phyloP scores from a whole-genome alignment of 2,113 vertebrate genomes.

The Oryzias celebensis region DNA sequence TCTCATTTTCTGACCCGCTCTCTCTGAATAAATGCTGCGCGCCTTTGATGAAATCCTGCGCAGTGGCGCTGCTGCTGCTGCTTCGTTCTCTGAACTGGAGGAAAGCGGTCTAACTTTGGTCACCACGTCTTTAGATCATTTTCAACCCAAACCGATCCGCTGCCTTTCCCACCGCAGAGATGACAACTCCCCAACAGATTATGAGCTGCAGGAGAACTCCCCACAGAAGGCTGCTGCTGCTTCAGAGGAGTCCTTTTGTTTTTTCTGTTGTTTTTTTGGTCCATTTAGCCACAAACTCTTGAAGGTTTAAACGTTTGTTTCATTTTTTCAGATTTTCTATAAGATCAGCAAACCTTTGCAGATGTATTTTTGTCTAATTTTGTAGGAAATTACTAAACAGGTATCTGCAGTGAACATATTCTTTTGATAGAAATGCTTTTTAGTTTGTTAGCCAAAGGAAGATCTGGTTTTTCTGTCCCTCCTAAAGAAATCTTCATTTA shows the following conservation, averaged over 20 bases:
- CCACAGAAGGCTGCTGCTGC: slow-evolving; percentile 68
- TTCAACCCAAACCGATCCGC: slow-evolving; percentile 49
- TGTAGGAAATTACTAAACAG: slow-evolving; percentile 30
- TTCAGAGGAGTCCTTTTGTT: slow-evolving; percentile 56
- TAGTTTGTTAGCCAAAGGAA: slow-evolving; percentile 23
- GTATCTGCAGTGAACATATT: slow-evolving; percentile 38
- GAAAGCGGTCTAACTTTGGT: slow-evolving; percentile 30
- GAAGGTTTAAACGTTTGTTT: background rate
- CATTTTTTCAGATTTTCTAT: background rate
- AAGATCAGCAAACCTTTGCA: slow-evolving; percentile 6
- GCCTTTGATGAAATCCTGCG: no score
- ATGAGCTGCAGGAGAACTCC: slow-evolving; percentile 64
- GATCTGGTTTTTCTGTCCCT: no score
- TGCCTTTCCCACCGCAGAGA: slow-evolving; percentile 61
- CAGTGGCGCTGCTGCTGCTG: slow-evolving; percentile 40
- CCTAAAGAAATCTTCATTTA: background rate
- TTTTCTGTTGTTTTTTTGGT: background rate
- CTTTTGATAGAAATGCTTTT: slow-evolving; percentile 25
- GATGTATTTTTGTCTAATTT: slow-evolving; percentile 15
- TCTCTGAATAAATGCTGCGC: no score
- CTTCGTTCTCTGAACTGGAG: slow-evolving; percentile 45
- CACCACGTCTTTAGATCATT: slow-evolving; percentile 55
- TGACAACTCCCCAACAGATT: slow-evolving; percentile 72
- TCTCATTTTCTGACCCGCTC: slow-evolving; percentile 29
- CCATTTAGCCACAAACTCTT: background rate